These are phyloP conservation scores for Sapayoa aenigma DNA, from an alignment of 2,113 vertebrate genomes.

Conservation along the genomic window DNA sequence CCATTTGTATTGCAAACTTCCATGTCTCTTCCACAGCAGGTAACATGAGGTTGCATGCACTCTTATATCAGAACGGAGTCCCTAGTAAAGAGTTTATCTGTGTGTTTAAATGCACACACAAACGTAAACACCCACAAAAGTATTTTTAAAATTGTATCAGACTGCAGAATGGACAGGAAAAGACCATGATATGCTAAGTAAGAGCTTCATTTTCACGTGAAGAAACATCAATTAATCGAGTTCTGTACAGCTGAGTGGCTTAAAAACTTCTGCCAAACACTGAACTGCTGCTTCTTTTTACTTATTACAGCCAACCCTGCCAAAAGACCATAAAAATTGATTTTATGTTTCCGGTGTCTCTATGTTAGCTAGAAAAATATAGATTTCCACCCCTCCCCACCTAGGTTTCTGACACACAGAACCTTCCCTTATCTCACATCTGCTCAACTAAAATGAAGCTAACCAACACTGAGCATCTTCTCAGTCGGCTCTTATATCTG, in stretches of 20 bases:
- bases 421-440: conserved; percentile 34
- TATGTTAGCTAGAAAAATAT: conserved; percentile 29
- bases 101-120: not conserved
- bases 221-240: conserved; percentile 23
- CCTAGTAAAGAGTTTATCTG: not conserved
- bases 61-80: not conserved
- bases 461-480: not conserved
- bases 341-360: conserved; percentile 52
- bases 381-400: not conserved
- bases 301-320: conserved; percentile 28
- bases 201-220: conserved; percentile 14
- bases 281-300: conserved; percentile 35
- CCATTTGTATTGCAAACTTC: not conserved
- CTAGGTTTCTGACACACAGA: conserved; percentile 25
- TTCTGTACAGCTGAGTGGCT: not conserved
- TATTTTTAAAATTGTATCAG: not conserved
- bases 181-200: not conserved
- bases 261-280: conserved; percentile 52
- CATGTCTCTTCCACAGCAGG: not conserved
- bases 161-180: not conserved
- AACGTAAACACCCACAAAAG: not conserved
- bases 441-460: not conserved
- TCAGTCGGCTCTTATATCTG: not conserved
- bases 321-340: conserved; percentile 53
- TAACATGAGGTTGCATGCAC: rapidly evolving